phyloP scores from a whole-genome alignment of 1,140 invertebrate species.

The Drosophila paulistorum region DNA sequence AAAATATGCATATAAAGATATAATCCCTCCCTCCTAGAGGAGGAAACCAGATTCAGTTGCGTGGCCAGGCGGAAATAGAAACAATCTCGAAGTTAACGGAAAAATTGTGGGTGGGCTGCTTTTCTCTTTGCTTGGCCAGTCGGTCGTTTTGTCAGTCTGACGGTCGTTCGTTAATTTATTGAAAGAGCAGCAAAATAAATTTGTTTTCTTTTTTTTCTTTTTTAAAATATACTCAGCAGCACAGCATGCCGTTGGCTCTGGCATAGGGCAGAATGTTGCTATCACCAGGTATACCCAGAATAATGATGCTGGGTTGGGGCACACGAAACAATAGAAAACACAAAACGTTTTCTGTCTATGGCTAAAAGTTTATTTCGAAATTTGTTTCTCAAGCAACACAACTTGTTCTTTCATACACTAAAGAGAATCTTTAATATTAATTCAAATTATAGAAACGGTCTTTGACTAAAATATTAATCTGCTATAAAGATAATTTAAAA shows the following conservation, averaged over 20 bases:
- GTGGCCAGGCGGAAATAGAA: slow-evolving; percentile 46
- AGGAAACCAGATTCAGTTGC: slow-evolving; percentile 11
- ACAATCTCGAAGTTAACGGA: slow-evolving; percentile 47
- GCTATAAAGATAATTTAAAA: no score
- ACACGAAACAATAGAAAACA: slow-evolving; percentile 1
- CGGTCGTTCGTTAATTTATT: slow-evolving; percentile 49
- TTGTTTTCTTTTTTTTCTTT: slow-evolving; percentile 36
- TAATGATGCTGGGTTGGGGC: neutral
- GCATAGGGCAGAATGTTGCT: neutral
- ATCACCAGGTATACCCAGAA: slow-evolving; percentile 3
- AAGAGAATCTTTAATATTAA: neutral
- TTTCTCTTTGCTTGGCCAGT: slow-evolving; percentile 14
- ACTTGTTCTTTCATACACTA: neutral
- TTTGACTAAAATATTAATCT: no score
- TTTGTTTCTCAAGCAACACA: slow-evolving; percentile 1
- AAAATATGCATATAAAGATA: slow-evolving; percentile 65
- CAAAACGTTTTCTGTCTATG: neutral
- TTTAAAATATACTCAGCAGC: slow-evolving; percentile 40
- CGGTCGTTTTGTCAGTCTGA: neutral
- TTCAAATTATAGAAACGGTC: no score
- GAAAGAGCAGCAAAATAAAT: slow-evolving; percentile 59
- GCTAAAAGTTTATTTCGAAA: neutral
- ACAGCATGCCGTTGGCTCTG: slow-evolving; percentile 36
- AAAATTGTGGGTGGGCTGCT: slow-evolving; percentile 1
- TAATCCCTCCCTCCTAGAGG: slow-evolving; percentile 40